A percentile compares a stretch with the other conserved stretches of the same genome.
Evolutionary conservation across 2,888 invertebrate species (phyloP).

Genomic region (Amitus sp.): DNA sequence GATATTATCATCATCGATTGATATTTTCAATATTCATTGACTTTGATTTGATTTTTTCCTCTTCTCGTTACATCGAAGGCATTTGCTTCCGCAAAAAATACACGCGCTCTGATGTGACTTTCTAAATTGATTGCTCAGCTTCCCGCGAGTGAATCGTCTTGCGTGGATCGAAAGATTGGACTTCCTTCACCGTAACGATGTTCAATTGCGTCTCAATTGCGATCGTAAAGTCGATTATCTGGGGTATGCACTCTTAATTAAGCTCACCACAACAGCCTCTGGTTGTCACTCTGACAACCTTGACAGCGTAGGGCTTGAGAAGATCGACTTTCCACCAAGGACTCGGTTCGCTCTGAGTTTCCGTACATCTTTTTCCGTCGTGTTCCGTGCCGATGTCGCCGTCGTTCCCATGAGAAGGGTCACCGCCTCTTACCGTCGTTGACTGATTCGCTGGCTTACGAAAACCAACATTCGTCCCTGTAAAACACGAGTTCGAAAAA

Average conservation of each 20-base stretch:
- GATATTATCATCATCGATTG: too few relatives aligned
- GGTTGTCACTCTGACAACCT: constrained; percentile 87
- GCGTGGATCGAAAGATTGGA: neutral
- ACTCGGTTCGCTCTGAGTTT: constrained; percentile 88
- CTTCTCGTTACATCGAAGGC: too few relatives aligned
- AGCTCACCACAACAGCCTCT: constrained; percentile 80
- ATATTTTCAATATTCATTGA: too few relatives aligned
- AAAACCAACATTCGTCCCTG: constrained; percentile 86
- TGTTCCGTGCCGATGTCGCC: constrained; percentile 86
- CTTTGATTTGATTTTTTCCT: too few relatives aligned
- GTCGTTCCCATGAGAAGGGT: constrained; percentile 86
- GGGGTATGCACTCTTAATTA: too few relatives aligned
- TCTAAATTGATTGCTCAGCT: too few relatives aligned
- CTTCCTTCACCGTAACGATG: neutral
- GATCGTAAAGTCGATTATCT: too few relatives aligned
- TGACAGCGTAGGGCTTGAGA: constrained; percentile 83
- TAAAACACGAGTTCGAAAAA: neutral
- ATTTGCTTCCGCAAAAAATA: too few relatives aligned
- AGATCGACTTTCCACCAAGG: constrained; percentile 96
- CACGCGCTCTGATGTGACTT: too few relatives aligned
- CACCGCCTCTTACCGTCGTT: constrained; percentile 86
- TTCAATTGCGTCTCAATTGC: neutral
- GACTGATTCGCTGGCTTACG: constrained; percentile 92
- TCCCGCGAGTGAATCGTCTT: neutral
- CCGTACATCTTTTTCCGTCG: constrained; percentile 88